phyloP scores from a whole-genome alignment of 2,113 vertebrate species.

The Eira barbara region DNA sequence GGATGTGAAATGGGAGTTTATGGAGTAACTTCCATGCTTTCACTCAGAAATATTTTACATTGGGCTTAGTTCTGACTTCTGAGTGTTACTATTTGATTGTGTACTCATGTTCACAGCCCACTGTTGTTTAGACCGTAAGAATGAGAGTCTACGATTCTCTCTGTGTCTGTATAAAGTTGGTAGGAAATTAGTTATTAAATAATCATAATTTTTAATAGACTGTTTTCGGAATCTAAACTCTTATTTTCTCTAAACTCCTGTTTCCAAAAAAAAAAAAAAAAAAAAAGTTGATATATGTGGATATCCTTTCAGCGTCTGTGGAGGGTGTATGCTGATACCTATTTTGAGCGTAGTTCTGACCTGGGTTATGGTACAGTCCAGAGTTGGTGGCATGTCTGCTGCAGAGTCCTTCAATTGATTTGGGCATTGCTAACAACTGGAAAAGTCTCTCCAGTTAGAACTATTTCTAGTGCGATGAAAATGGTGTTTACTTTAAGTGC shows the following conservation, averaged over 20 bases:
- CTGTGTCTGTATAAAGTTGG: background rate
- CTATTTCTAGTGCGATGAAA: constrained; percentile 39
- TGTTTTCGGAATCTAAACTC: background rate
- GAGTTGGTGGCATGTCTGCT: background rate
- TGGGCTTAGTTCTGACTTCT: background rate
- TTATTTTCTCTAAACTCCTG: background rate
- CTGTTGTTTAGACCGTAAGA: background rate
- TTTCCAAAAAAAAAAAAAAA: background rate
- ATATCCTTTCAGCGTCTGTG: background rate
- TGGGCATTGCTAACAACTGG: constrained; percentile 46
- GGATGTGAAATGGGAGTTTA: background rate
- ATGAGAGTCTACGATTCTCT: background rate
- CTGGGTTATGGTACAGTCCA: background rate
- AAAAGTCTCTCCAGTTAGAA: constrained; percentile 36
- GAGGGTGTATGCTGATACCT: background rate
- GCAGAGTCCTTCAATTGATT: constrained; percentile 30
- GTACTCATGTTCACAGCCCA: background rate
- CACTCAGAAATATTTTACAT: background rate
- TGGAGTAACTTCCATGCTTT: background rate
- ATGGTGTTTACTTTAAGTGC: constrained; percentile 34
- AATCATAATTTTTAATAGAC: background rate
- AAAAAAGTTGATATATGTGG: background rate
- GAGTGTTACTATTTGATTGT: background rate
- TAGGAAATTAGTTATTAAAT: background rate
- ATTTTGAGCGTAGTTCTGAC: background rate